phyloP scores from a whole-genome alignment of 2,888 invertebrate genomes.

The Selenia dentaria region DNA sequence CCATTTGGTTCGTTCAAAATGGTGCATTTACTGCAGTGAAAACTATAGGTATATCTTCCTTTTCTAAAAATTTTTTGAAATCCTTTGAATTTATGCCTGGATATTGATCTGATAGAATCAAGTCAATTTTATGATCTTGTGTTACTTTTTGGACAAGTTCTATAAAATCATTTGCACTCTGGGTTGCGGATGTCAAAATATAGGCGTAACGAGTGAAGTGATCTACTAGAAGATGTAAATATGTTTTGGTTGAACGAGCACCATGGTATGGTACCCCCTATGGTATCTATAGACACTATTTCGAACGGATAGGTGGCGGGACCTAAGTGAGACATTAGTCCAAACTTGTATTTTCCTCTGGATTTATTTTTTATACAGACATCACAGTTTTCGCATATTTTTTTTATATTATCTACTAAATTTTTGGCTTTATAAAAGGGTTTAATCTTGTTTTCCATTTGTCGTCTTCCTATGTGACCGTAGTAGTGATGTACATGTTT shows the following conservation, averaged over 20 bases:
- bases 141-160: not conserved
- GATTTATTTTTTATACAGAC: not conserved
- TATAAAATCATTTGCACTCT: not conserved
- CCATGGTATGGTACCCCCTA: not conserved
- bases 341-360: not conserved
- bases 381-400: not conserved
- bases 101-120: not conserved
- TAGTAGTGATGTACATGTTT: not conserved
- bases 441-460: slow-evolving; percentile 4
- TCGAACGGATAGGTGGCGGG: not conserved
- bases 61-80: not conserved
- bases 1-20: not conserved
- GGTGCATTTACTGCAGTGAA: not conserved
- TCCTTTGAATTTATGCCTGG: not conserved
- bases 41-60: not conserved
- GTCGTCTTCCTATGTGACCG: slow-evolving; percentile 1
- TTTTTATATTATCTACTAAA: not conserved
- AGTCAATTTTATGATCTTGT: not conserved
- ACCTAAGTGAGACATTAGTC: not conserved
- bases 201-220: not conserved
- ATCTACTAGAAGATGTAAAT: not conserved
- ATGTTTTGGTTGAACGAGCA: no score
- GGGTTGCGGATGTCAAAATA: not conserved
- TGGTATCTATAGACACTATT: not conserved
- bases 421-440: not conserved